Conservation (phyloP, 2,113 vertebrate species). For the Lepus europaeus region DNA sequence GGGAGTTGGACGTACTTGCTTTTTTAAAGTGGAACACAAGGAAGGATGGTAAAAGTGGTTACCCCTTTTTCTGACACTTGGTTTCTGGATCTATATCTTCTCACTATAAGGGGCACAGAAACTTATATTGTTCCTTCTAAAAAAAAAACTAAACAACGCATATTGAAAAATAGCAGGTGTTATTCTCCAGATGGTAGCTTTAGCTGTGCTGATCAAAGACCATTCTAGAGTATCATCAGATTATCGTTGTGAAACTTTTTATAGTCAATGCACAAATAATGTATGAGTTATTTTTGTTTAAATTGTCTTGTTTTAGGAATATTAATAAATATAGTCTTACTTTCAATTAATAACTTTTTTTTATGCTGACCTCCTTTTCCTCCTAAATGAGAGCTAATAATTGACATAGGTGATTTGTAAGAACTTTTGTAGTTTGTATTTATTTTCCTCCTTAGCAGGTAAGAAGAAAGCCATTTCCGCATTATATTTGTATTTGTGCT, state of each 20-base stretch:
- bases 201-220: neutral
- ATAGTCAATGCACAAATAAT: neutral
- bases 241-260: neutral
- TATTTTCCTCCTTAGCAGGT: neutral
- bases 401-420: neutral
- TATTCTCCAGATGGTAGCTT: neutral
- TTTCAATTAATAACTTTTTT: neutral
- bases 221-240: neutral
- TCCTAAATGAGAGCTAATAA: neutral
- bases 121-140: neutral
- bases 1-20: neutral
- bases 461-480: neutral
- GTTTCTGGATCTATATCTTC: neutral
- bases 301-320: slow-evolving; percentile 25
- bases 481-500: neutral
- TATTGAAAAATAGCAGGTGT: neutral
- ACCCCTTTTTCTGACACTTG: neutral
- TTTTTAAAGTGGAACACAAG: neutral
- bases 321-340: neutral
- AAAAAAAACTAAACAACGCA: neutral
- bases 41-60: neutral
- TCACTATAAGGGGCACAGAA: neutral
- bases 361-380: neutral
- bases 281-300: slow-evolving; percentile 17
- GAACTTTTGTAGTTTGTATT: neutral